Evolutionary conservation across 2,797 vertebrate species (phyloP), one percentile per base, ranked within the genome.

Genomic region (Emydoidea blandingii): DNA sequence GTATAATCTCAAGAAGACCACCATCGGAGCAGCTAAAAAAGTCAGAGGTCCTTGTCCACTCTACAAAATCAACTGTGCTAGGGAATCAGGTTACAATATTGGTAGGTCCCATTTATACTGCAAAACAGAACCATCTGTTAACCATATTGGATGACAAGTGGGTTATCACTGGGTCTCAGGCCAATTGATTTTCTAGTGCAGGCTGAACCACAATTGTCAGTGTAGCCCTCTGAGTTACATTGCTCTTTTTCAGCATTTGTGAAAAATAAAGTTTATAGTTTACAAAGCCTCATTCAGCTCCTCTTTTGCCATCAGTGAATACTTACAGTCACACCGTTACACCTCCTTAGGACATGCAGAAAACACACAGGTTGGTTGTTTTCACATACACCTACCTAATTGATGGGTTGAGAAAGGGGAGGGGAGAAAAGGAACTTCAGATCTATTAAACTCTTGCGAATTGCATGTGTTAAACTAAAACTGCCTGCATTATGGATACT

Each of bases 281-380:
- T 93, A 65, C 85, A 83, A 90, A 97, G 91, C 29, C 84, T 80
- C 27, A 10, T 89, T 85, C 49, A 80, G 87, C 93, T 93, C 91
- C 86, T 68, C 84, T 87, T 90, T 94, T 90, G 59, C 89, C 94
- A 19, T 91, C 86, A 81, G 95, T 81, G 89, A 94, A 95, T 0
- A 16, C n/a, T 10, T 82, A 86, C 23, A 93, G 79, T 81, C 88
- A 52, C 59, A 86, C 88, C 82, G 56, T 95, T 89, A 84, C 88
- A 95, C 91, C 92, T 97, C 94, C 91, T 95, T 29, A 82, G 94
- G 85, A 97, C 89, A 96, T 90, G 86, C 83, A 88, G 96, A 88
- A 98, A 97, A 96, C 94, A 89, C 96, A 94, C 50, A 91, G 92
- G 93, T 90, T 97, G 95, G 96, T 98, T 98, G 95, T 97, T 97